A percentile compares a stretch with the other conserved stretches of the same genome.
Evolutionary conservation across 2,113 vertebrate genomes (phyloP).

Genomic region (Myiozetetes cayanensis): DNA sequence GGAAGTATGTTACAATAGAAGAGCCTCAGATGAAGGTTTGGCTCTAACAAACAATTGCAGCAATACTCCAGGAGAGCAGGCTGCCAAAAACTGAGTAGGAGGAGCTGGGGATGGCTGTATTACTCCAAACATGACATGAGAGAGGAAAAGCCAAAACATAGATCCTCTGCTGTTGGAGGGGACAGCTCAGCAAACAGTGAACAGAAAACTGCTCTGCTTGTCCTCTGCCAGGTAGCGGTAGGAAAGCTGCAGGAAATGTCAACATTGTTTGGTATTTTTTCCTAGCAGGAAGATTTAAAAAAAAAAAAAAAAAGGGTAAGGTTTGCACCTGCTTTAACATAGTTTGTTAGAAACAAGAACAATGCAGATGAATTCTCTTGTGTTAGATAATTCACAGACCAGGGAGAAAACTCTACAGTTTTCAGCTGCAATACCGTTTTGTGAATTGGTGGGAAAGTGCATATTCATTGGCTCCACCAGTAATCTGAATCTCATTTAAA

Average conservation of each 20-base stretch:
- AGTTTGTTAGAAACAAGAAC: background rate
- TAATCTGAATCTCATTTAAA: background rate
- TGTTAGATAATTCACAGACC: background rate
- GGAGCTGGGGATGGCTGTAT: background rate
- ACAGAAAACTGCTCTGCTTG: background rate
- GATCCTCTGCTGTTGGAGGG: background rate
- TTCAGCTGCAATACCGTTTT: background rate
- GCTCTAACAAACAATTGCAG: background rate
- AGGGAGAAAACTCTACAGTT: background rate
- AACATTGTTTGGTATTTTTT: rapidly evolving
- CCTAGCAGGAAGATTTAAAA: background rate
- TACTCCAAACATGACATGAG: background rate
- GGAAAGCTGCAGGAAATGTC: background rate
- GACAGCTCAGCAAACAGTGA: background rate
- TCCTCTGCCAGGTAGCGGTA: background rate
- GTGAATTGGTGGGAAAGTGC: background rate
- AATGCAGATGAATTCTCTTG: background rate
- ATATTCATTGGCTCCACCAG: background rate
- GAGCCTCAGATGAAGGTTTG: background rate
- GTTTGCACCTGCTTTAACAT: background rate
- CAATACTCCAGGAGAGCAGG: background rate
- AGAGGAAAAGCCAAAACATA: background rate
- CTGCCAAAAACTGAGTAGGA: background rate
- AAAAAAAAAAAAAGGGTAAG: background rate
- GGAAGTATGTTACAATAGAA: background rate